Evolutionary conservation across 2,888 invertebrate genomes (phyloP), one percentile per base, ranked within the genome.

Genomic region (Papilio gigon): DNA sequence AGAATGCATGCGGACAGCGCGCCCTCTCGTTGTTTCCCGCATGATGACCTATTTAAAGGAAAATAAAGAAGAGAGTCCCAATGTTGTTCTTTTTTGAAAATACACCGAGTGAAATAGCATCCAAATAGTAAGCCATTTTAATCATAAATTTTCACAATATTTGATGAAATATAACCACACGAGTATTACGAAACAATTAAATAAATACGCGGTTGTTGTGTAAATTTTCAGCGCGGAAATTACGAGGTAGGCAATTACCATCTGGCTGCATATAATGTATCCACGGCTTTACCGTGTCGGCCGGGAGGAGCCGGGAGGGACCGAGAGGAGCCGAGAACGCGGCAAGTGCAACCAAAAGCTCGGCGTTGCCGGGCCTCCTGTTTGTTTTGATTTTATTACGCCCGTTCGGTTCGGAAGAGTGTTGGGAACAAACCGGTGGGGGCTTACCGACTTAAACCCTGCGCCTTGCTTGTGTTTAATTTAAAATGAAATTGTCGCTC

Each of bases 361-460:
- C 25, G 14, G 74, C 74, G 65, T 78, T 77, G 78, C 72, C 71
- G 75, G 70, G 66, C 70, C 73, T 71, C 66, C 64, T 68, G 60
- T 74, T 75, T 76, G 77, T 76, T 77, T 76, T 75, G 75, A 76
- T 77, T 79, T 79, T 79, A 79, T 77, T 75, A 74, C 73, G 67
- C 71, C 77, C 76, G 77, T 79, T 80, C 69, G 68, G 69, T 33
- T 22, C n/a, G 42, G 58, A 25, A 30, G 44, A 67, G 68, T 70
- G 58, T 17, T 33, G n/a, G 33, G 64, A 37, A 20, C 33, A 37
- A 25, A 11, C 33, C 27, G 17, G 12, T 42, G 12, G 59, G 30
- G 17, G 30, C 53, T 56, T 56, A 56, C 53, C 53, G 53, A 40
- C 37, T 64, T 59, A 42, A 58, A 44, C 44, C 42, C 58, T 40